phyloP scores from a whole-genome alignment of 37 sponge, comb jelly and placozoan genomes.

The Geodia barretti region DNA sequence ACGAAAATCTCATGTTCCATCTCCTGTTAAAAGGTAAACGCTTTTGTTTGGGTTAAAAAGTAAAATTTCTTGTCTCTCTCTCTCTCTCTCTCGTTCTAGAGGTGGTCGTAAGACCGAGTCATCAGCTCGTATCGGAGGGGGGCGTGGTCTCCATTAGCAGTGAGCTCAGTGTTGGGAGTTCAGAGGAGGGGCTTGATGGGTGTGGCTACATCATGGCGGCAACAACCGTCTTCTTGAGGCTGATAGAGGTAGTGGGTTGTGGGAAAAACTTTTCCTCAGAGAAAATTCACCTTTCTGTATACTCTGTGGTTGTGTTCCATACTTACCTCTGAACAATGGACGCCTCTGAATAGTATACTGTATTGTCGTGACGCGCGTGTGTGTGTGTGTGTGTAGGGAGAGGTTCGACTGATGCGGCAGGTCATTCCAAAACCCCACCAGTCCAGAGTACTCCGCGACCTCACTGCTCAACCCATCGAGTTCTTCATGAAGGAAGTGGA shows the following conservation, averaged over 20 bases:
- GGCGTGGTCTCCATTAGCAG: background rate
- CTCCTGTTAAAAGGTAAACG: too few species aligned
- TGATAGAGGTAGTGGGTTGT: conserved; percentile 18
- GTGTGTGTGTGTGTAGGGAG: conserved; percentile 53
- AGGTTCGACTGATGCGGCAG: conserved; percentile 70
- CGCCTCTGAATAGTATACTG: too few species aligned
- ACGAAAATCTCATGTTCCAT: too few species aligned
- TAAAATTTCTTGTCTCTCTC: too few species aligned
- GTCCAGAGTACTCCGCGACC: conserved; percentile 53
- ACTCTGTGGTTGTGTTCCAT: too few species aligned
- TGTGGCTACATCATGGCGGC: conserved; percentile 26
- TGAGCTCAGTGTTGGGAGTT: background rate
- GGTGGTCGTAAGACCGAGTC: background rate
- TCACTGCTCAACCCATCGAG: conserved; percentile 68
- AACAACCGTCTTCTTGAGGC: conserved; percentile 39
- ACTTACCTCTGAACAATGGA: too few species aligned
- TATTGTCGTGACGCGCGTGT: too few species aligned
- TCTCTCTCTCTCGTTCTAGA: background rate
- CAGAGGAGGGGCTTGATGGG: conserved; percentile 44
- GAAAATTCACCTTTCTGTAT: background rate
- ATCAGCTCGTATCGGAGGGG: background rate
- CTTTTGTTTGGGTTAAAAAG: too few species aligned
- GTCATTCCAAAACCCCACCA: conserved; percentile 75
- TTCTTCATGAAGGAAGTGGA: conserved; percentile 79
- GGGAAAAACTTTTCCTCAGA: background rate